Evolutionary conservation across 2,888 invertebrate genomes (phyloP).

Genomic region (Ophonus ardosiacus): DNA sequence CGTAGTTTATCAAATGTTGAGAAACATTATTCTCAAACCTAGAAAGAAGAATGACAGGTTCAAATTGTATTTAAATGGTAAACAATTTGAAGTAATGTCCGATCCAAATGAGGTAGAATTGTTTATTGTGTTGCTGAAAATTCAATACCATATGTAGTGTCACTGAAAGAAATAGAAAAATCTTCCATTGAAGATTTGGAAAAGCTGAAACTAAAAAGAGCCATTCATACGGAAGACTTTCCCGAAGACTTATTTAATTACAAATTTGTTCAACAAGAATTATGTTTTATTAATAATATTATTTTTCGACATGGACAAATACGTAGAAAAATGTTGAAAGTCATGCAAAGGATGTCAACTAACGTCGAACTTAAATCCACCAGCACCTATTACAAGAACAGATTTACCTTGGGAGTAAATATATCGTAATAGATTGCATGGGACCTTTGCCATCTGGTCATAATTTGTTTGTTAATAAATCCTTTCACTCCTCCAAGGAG

Average conservation of each 20-base stretch:
- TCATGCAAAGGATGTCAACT: slow-evolving; percentile 48
- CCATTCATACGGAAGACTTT: not conserved
- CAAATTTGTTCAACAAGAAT: not conserved
- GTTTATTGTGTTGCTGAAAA: slow-evolving; percentile 69
- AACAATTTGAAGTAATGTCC: slow-evolving; percentile 70
- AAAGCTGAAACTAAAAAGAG: slow-evolving; percentile 45
- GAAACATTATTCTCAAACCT: slow-evolving; percentile 70
- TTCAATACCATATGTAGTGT: slow-evolving; percentile 66
- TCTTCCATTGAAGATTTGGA: not conserved
- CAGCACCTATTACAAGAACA: slow-evolving; percentile 56
- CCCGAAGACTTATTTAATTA: not conserved
- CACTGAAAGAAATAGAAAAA: not conserved
- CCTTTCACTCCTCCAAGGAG: too few relatives aligned
- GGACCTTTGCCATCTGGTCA: slow-evolving; percentile 67
- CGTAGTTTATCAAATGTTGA: slow-evolving; percentile 71
- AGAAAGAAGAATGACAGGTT: slow-evolving; percentile 72
- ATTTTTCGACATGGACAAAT: slow-evolving; percentile 68
- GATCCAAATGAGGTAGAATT: slow-evolving; percentile 73
- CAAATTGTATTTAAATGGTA: slow-evolving; percentile 64
- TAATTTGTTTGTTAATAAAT: too few relatives aligned
- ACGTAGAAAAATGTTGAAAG: slow-evolving; percentile 65
- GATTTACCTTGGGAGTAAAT: slow-evolving; percentile 38
- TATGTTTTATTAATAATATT: slow-evolving; percentile 64
- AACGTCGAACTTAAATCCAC: slow-evolving; percentile 2
- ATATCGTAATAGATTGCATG: slow-evolving; percentile 68